Evolutionary conservation across 2,113 vertebrate species (phyloP).

Genomic region (Cyrtonyx montezumae): DNA sequence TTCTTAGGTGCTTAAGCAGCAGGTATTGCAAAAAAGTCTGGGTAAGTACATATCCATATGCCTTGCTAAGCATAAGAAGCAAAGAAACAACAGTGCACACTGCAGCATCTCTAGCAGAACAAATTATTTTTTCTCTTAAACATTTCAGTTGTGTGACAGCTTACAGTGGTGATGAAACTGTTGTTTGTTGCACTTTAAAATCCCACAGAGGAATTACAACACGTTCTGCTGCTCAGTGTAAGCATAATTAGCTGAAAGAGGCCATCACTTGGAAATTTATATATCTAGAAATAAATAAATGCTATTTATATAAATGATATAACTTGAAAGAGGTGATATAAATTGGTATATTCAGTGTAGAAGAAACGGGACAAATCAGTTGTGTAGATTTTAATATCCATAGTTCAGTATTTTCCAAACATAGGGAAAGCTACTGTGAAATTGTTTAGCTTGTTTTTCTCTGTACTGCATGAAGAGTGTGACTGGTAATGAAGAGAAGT

Average conservation of each 20-base stretch:
- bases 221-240: not conserved
- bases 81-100: not conserved
- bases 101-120: not conserved
- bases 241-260: not conserved
- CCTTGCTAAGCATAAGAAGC: not conserved
- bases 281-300: not conserved
- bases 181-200: not conserved
- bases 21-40: not conserved
- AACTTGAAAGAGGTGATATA: not conserved
- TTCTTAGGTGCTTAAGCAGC: not conserved
- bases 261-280: not conserved
- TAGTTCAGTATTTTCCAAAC: not conserved
- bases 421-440: not conserved
- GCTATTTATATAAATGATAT: not conserved
- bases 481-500: not conserved
- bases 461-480: not conserved
- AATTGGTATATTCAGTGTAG: not conserved
- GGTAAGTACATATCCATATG: not conserved
- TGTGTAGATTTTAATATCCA: not conserved
- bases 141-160: not conserved
- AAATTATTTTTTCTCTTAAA: not conserved
- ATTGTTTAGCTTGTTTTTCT: not conserved
- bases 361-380: not conserved
- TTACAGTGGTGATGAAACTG: not conserved
- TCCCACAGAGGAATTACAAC: not conserved